Base-by-base conservation (phyloP, 2,113 vertebrate species). In the Tetrao urogallus region DNA sequence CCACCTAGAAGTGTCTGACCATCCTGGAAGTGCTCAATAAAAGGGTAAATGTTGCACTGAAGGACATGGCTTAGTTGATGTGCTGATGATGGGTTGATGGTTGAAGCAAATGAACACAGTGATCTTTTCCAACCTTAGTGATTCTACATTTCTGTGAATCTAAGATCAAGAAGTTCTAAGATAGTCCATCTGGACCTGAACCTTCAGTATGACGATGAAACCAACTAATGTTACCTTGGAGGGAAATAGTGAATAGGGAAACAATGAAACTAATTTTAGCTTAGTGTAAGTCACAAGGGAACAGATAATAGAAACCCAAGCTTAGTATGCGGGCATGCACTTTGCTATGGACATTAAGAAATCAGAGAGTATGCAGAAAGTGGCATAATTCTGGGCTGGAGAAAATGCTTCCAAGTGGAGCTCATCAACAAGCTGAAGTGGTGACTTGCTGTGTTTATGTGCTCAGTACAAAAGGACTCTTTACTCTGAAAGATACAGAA, bases 381-480 rank as follows among this genome's bases (percentile, higher is more conserved):
- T 52, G 43, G 16, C 61, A 57, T 16, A 84, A 79, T 69, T 90
- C 38, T 81, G 73, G 52, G 25, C 52, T 81, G 18, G n/a, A 94
- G 73, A 86, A 92, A 93, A 75, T 27, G 36, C 25, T 85, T 95
- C 78, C 45, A 94, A 61, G 40, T 85, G 83, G 71, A 93, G 36
- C 86, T 96, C 77, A 94, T 90, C 86, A 84, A 43, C 38, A 90
- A 84, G 73, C 57, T 78, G 5, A 21, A 82, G 77, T 84, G 66
- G 70, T 5, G 18, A 69, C 48, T 82, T 89, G 69, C 52, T 88
- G 34, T 61, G 47, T 82, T n/a, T 65, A 19, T 48, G 66, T 74
- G 90, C 28, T 84, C 87, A 67, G 71, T 77, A 14, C 25, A 71
- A 80, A 73, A 79, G 25, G 16, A 57, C 45, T 84, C n/a, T 81